phyloP scores from a whole-genome alignment of 2,797 vertebrate species.

The Carapus acus region DNA sequence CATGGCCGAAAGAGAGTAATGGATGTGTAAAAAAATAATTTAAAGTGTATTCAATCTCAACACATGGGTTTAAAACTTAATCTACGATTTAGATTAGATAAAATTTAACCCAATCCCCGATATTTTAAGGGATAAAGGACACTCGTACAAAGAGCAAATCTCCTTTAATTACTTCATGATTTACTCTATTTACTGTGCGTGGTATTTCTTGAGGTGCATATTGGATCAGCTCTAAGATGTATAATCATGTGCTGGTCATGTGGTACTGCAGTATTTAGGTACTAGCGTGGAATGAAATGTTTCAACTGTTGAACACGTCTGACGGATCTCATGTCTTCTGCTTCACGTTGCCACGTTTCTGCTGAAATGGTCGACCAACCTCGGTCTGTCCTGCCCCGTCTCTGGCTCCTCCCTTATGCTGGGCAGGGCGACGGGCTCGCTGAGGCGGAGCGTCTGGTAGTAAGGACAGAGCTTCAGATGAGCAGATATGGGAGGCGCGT shows the following conservation, averaged over 20 bases:
- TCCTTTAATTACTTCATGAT: neutral
- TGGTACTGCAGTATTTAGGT: neutral
- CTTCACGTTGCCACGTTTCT: slow-evolving; percentile 22
- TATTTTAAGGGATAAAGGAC: too few species aligned
- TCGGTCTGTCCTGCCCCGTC: slow-evolving; percentile 40
- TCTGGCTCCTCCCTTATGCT: slow-evolving; percentile 64
- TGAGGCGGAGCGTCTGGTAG: slow-evolving; percentile 70
- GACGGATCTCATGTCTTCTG: neutral
- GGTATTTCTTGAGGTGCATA: too few species aligned
- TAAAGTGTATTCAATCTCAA: too few species aligned
- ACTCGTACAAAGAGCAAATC: neutral
- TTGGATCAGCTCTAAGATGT: neutral
- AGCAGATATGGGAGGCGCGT: slow-evolving; percentile 73
- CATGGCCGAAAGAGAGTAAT: too few species aligned
- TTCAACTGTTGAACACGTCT: neutral
- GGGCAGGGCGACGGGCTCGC: slow-evolving; percentile 70
- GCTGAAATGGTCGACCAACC: slow-evolving; percentile 65
- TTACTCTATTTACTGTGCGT: slow-evolving; percentile 15
- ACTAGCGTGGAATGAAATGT: neutral
- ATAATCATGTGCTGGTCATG: neutral
- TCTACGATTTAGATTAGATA: too few species aligned
- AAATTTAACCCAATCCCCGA: too few species aligned
- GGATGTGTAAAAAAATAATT: too few species aligned
- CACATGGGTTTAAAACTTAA: too few species aligned
- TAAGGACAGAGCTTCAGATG: slow-evolving; percentile 85